Evolutionary conservation across 2,113 vertebrate genomes (phyloP), one percentile per base, ranked within the genome.

Genomic region (Silurus meridionalis): DNA sequence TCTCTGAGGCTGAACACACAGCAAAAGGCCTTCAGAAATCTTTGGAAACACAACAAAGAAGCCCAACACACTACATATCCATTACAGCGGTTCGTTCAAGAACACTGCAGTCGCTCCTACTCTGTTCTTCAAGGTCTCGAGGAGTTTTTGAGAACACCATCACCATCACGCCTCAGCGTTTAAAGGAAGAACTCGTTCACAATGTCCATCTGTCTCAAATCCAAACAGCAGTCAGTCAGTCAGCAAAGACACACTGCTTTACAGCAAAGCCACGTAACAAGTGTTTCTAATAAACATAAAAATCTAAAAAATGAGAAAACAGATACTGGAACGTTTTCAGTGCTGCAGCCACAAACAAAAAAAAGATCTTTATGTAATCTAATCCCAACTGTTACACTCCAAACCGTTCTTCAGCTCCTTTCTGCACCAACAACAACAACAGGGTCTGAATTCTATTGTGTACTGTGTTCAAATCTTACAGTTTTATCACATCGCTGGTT

Each of bases 61-160:
- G 92, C 90, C 91, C 90, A 81, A 92, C 90, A 91, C 50, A 86
- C 85, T 82, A 87, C 85, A 90, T 91, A 90, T 91, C 90, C 92
- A 91, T 92, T 89, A 91, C 80, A 25, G 87, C 66, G 84, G 91
- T 91, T 89, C 79, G 87, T 85, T 90, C 86, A 82, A 90, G 89
- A 87, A 60, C 37, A 25, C 14, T 23, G 28, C 8, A 9, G 53
- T 14, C 1, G 14, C 6, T 57, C 52, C 14, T 10, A 8, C 37
- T 37, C 37, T 37, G 37, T 55, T 23, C 52, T 55, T 8, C 52
- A n/a, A 55, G 53, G 3, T 57, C 15, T 14, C 4, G 14, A 15
- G 0, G n/a, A 61, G n/a, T 14, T 0, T 63, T 84, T 28, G 37
- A 13, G 63, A 75, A 84, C 9, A 8, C 23, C 21, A 78, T 53